Percentiles rank a stretch among this genome's conserved stretches.
phyloP scores from a whole-genome alignment of 2,888 invertebrate genomes.

The Nomada hirtipes region DNA sequence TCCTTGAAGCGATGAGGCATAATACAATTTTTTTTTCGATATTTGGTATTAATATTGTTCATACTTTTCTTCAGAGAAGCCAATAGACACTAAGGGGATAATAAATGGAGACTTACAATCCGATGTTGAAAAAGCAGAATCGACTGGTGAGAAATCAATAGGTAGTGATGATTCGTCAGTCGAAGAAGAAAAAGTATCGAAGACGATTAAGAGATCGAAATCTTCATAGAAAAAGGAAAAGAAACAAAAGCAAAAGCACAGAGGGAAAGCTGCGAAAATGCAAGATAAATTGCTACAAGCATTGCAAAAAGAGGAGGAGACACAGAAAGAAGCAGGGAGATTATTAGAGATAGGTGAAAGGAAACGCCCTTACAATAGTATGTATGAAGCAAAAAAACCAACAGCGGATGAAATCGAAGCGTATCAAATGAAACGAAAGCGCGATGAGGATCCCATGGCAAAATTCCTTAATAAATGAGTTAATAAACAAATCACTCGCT shows the following conservation, averaged over 20 bases:
- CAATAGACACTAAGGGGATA: background rate
- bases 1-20: no score
- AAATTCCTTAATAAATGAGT: slow-evolving; percentile 86
- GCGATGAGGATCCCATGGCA: slow-evolving; percentile 97
- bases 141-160: slow-evolving; percentile 29
- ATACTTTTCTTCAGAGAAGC: no score
- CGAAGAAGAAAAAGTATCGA: slow-evolving; percentile 59
- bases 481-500: slow-evolving; percentile 86
- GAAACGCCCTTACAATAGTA: slow-evolving; percentile 97
- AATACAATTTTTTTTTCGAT: no score
- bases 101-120: slow-evolving; percentile 72
- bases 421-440: slow-evolving; percentile 93
- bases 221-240: slow-evolving; percentile 70
- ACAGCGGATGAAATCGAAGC: slow-evolving; percentile 97
- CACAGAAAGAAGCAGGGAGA: slow-evolving; percentile 87
- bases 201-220: slow-evolving; percentile 60
- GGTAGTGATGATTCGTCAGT: slow-evolving; percentile 60
- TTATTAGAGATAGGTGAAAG: slow-evolving; percentile 92
- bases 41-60: no score
- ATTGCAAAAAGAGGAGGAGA: slow-evolving; percentile 87
- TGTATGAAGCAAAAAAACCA: slow-evolving; percentile 93
- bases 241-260: slow-evolving; percentile 80
- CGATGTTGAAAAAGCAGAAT: slow-evolving; percentile 58
- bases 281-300: slow-evolving; percentile 88
- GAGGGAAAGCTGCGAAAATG: slow-evolving; percentile 80